Percentiles rank a stretch among this genome's conserved stretches.
Evolutionary conservation across 2,113 vertebrate species (phyloP).

Genomic region (Centrocercus urophasianus): DNA sequence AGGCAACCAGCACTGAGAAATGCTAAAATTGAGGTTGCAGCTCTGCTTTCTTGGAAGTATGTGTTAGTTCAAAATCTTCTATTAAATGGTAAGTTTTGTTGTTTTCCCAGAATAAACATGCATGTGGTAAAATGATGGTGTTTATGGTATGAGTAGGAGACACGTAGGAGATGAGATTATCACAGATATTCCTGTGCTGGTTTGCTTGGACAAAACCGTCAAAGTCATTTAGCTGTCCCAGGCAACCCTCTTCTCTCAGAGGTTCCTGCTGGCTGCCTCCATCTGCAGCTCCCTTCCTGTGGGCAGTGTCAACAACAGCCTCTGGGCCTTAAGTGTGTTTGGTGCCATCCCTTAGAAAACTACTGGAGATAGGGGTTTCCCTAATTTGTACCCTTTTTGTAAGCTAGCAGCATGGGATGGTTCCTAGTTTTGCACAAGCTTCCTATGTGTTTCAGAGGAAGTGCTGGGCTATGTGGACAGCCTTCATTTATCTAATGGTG

Average conservation of each 20-base stretch:
- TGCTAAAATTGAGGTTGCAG: not conserved
- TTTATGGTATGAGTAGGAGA: not conserved
- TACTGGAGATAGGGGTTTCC: not conserved
- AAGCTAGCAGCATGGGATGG: not conserved
- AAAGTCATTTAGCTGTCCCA: not conserved
- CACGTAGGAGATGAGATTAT: not conserved
- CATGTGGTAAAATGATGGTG: not conserved
- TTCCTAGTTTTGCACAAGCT: not conserved
- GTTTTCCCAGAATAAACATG: not conserved
- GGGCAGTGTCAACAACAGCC: not conserved
- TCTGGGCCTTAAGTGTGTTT: not conserved
- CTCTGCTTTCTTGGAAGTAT: not conserved
- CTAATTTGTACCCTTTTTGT: not conserved
- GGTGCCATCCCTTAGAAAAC: not conserved
- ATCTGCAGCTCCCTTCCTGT: not conserved
- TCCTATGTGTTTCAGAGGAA: not conserved
- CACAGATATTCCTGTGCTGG: not conserved
- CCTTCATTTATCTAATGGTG: not conserved
- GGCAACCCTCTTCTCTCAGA: not conserved
- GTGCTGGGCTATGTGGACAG: not conserved
- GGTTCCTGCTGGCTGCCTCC: not conserved
- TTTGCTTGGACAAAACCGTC: not conserved
- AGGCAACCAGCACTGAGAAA: not conserved
- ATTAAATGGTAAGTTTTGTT: not conserved
- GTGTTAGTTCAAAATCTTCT: not conserved